Evolutionary conservation across 2,113 vertebrate species (phyloP), one percentile per base, ranked within the genome.

Genomic region (Montifringilla adamsi): DNA sequence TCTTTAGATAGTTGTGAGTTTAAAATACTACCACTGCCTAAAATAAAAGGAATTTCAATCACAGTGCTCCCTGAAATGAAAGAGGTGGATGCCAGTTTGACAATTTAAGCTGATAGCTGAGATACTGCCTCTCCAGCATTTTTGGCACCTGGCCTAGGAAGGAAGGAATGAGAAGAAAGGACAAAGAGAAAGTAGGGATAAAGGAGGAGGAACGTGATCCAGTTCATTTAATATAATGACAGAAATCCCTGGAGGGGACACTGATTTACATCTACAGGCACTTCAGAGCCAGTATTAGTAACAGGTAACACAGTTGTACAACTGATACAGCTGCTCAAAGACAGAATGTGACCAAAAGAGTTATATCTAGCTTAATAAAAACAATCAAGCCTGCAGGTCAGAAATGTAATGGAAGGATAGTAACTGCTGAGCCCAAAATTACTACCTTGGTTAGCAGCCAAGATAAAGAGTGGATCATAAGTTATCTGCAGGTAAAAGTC

Each of bases 21-120:
- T 95, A 91, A 96, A 97, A 95, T 95, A 95, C 81, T 93, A 85
- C 21, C 70, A 52, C 31, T 20, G 58, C 84, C 91, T 87, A 87
- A 96, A 96, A 94, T 94, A 95, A 93, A 89, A 94, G 81, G 70
- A 78, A 85, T 94, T 93, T 95, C 67, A 94, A 67, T 69, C 41
- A 27, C 44, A 80, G 55, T 59, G 53, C 58, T 94, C 89, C 67
- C 58, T 91, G 90, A 87, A 91, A 93, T 69, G 74, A 93, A 74
- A 84, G 89, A 87, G 64, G 89, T 94, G 67, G 90, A 94, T 93
- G 85, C 50, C 88, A 77, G 79, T 88, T 92, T 88, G 86, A 81
- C 69, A 91, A 66, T 95, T 80, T 66, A 76, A 66, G 70, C 78
- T 91, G 94, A 91, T 62, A 62, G 81, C 67, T 91, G 72, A 75